Base-by-base conservation (phyloP, 2,888 invertebrate genomes). In the Zygothrica quintamaculata region DNA sequence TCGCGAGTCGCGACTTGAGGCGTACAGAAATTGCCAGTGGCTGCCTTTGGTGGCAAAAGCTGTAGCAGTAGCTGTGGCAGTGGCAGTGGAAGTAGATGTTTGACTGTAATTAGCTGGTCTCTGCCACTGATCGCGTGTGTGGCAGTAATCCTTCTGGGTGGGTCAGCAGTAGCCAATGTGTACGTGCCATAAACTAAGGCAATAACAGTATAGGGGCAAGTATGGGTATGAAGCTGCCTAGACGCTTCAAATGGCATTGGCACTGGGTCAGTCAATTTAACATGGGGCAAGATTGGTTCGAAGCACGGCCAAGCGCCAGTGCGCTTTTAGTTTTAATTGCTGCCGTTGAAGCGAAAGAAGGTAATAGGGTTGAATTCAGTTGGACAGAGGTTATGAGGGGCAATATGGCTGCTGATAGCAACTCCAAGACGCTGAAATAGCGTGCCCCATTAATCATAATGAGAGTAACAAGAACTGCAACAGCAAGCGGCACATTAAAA, bases 291-390 rank as follows among this genome's bases (percentile, higher is more conserved):
- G 5, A 2, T 22, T 22, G 18, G 33, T 55, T 60, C 62, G 46
- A 61, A 70, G 50, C 46, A 50, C 43, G 65, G 37, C 40, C 70
- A 80, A 68, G 37, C 65, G 78, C 57, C 73, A 62, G 53, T 64
- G 62, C 78, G 84, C 84, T 71, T 84, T 84, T 74, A 67, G 71
- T 69, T 81, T 84, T 81, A 81, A 84, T 81, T 84, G 74, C 78
- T 37, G 46, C 5, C 12, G 5, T 0, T 9, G 33, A 2, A 9
- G 29, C 22, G n/a, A 39, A 0, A 3, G 15, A 36, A 13, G 16
- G 7, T 25, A 18, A 37, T 25, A 9, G 9, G 12, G 26, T 26
- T 26, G 26, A n/a, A n/a, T n/a, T n/a, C n/a, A n/a, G n/a, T n/a
- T n/a, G 26, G 26, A 6, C 5, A 26, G 26, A 8, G 26, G 29